Evolutionary conservation across 2,113 vertebrate species (phyloP).

Genomic region (Microtus oregoni): DNA sequence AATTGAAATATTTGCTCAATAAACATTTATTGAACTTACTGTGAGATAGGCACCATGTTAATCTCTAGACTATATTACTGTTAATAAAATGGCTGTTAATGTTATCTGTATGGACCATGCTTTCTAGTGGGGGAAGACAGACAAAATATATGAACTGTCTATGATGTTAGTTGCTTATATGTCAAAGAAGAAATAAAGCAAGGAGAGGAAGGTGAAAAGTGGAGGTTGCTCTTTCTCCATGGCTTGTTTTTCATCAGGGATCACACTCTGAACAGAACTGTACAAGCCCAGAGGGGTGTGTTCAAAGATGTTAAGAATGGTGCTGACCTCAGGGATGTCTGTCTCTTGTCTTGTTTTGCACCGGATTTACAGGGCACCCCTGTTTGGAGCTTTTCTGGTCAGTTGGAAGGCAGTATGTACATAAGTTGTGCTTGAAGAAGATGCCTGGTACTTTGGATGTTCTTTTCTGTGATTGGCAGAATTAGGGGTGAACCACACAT

Average conservation of each 20-base stretch:
- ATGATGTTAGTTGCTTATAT: neutral
- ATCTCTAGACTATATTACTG: neutral
- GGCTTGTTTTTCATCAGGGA: neutral
- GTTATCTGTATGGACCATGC: neutral
- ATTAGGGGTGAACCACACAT: neutral
- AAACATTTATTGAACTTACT: conserved; percentile 12
- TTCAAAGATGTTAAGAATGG: neutral
- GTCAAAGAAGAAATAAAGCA: conserved; percentile 9
- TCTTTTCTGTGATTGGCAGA: conserved; percentile 47
- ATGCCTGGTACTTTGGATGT: conserved; percentile 26
- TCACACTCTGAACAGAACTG: neutral
- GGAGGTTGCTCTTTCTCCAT: neutral
- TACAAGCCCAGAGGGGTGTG: neutral
- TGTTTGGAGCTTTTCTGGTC: conserved; percentile 40
- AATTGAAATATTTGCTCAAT: conserved; percentile 47
- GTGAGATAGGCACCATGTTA: neutral
- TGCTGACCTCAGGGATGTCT: neutral
- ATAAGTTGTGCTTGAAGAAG: conserved; percentile 49
- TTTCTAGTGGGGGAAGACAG: neutral
- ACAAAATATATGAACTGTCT: neutral
- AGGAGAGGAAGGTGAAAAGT: neutral
- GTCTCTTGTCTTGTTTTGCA: neutral
- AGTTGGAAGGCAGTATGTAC: conserved; percentile 33
- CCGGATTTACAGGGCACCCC: neutral
- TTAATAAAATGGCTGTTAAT: conserved; percentile 1